Evolutionary conservation across 1,140 invertebrate species (phyloP).

Genomic region (Sycophila sp.): DNA sequence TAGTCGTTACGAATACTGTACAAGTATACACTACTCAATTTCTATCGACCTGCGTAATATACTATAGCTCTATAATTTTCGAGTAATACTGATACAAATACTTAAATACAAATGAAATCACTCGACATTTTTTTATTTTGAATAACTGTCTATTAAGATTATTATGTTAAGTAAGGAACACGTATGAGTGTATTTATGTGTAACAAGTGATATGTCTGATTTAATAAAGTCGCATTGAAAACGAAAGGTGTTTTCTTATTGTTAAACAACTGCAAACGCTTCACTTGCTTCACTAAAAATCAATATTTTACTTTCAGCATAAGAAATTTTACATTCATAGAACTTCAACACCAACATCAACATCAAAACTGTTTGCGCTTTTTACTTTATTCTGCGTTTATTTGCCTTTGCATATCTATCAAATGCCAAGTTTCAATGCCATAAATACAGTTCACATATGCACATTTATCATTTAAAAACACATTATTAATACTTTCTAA

Average conservation of each 20-base stretch:
- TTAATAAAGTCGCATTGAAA: slow-evolving; percentile 2
- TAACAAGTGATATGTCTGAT: not conserved
- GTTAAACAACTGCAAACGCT: no score
- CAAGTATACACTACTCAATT: no score
- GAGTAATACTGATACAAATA: not conserved
- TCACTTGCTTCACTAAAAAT: no score
- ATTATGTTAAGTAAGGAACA: not conserved
- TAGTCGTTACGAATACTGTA: not conserved
- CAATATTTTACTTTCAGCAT: not conserved
- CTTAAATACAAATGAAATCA: not conserved
- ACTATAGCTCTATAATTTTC: not conserved
- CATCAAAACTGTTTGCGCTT: no score
- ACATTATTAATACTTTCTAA: not conserved
- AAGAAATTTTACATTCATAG: not conserved
- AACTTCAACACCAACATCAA: not conserved
- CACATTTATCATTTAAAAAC: not conserved
- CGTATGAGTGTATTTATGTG: not conserved
- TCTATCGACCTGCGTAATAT: not conserved
- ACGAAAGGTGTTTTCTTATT: no score
- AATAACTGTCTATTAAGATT: no score
- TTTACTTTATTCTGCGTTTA: not conserved
- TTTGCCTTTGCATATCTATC: not conserved
- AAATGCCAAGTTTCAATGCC: not conserved
- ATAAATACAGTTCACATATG: not conserved
- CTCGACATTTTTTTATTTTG: no score